These are phyloP conservation scores for Prolemur simus DNA, from an alignment of 2,113 vertebrate genomes.

Conservation along the genomic window DNA sequence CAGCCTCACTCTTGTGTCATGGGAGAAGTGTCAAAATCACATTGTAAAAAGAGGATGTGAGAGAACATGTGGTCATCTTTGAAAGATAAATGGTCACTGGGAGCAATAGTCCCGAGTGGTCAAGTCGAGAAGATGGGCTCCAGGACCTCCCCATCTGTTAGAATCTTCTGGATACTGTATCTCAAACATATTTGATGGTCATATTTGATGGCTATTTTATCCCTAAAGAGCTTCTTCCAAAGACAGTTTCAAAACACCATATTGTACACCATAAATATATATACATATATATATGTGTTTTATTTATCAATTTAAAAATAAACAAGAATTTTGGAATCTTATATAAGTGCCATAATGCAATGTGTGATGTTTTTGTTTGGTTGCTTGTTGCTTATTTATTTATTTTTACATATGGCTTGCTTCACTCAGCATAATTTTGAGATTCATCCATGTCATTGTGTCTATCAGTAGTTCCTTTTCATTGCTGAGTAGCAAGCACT, in stretches of 20 bases:
- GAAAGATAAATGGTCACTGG: neutral
- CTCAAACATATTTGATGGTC: neutral
- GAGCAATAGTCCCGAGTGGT: neutral
- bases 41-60: neutral
- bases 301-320: neutral
- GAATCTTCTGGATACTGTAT: rapidly evolving
- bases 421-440: too few species aligned
- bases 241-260: neutral
- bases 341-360: too few species aligned
- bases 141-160: neutral
- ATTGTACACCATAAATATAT: neutral
- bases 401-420: too few species aligned
- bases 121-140: neutral
- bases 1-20: neutral
- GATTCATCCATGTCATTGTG: too few species aligned
- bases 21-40: neutral
- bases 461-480: too few species aligned
- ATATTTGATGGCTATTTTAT: neutral
- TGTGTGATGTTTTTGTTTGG: too few species aligned
- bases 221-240: neutral
- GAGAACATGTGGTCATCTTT: neutral
- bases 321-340: too few species aligned
- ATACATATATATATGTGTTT: neutral
- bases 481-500: too few species aligned
- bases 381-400: too few species aligned